Conservation (phyloP, 2,113 vertebrate species). For the Euleptes europaea region DNA sequence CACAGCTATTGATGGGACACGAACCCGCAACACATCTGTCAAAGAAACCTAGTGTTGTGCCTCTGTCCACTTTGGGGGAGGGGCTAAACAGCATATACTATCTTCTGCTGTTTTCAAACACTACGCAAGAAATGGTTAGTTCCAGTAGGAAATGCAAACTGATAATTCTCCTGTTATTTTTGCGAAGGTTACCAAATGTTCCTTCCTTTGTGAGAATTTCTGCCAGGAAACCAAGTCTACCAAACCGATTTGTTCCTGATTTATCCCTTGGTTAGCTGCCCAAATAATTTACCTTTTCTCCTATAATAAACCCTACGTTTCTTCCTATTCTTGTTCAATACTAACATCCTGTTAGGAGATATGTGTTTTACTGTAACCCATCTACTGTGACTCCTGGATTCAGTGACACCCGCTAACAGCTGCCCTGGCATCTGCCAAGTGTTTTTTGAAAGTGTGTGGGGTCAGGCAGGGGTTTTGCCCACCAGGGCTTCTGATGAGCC, state of each 20-base stretch:
- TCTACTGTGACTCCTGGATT: neutral
- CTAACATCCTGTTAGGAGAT: neutral
- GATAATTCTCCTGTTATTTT: neutral
- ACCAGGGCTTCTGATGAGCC: too few relatives aligned
- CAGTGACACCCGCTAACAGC: too few relatives aligned
- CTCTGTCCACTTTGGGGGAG: neutral
- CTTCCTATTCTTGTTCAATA: neutral
- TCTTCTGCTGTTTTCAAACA: too few relatives aligned
- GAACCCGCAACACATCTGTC: neutral
- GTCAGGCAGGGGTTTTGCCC: too few relatives aligned
- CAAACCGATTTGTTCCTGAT: neutral
- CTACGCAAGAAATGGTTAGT: too few relatives aligned
- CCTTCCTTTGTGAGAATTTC: neutral
- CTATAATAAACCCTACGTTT: neutral
- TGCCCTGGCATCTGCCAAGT: too few relatives aligned
- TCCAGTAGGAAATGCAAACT: neutral
- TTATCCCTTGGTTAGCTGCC: neutral
- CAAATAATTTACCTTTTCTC: neutral
- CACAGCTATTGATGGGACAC: neutral
- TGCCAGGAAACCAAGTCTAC: neutral
- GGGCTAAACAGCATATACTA: too few relatives aligned
- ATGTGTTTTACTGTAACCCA: neutral
- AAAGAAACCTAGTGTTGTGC: neutral
- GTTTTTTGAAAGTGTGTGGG: too few relatives aligned
- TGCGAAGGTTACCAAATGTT: neutral